These are phyloP conservation scores for Portunus trituberculatus DNA, from an alignment of 1,140 invertebrate genomes.

Conservation along the genomic window DNA sequence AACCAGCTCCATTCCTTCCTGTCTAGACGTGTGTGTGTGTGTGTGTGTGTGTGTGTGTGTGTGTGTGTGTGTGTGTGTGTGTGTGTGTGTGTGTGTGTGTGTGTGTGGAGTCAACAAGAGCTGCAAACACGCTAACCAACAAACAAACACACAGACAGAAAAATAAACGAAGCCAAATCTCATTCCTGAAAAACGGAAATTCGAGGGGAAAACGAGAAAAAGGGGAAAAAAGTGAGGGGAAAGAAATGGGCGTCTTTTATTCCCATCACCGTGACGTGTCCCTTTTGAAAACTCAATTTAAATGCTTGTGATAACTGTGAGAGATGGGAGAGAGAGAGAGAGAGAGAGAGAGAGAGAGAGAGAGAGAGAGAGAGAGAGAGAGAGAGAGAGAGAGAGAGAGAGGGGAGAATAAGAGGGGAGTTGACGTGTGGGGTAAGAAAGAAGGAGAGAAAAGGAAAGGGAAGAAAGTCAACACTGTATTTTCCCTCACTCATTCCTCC, in stretches of 20 bases:
- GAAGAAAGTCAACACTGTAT: neutral
- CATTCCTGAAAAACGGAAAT: neutral
- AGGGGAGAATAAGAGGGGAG: neutral
- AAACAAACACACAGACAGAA: neutral
- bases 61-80: too few relatives aligned
- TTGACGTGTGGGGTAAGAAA: neutral
- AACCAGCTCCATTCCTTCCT: too few relatives aligned
- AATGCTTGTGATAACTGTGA: neutral
- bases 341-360: neutral
- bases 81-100: neutral
- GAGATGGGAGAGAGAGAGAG: neutral
- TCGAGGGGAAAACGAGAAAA: neutral
- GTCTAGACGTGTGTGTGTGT: neutral
- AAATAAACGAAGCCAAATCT: neutral
- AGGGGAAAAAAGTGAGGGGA: neutral
- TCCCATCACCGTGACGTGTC: neutral
- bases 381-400: neutral
- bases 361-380: too few relatives aligned
- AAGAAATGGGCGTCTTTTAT: neutral
- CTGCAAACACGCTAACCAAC: neutral
- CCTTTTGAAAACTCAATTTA: neutral
- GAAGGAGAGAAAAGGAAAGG: neutral
- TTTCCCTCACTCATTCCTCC: neutral
- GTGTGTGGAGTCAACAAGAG: neutral
- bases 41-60: conserved; percentile 6